Percentiles rank a stretch among this genome's conserved stretches.
Conservation (phyloP, 2,797 vertebrate species). For the Hephaestus fuliginosus region DNA sequence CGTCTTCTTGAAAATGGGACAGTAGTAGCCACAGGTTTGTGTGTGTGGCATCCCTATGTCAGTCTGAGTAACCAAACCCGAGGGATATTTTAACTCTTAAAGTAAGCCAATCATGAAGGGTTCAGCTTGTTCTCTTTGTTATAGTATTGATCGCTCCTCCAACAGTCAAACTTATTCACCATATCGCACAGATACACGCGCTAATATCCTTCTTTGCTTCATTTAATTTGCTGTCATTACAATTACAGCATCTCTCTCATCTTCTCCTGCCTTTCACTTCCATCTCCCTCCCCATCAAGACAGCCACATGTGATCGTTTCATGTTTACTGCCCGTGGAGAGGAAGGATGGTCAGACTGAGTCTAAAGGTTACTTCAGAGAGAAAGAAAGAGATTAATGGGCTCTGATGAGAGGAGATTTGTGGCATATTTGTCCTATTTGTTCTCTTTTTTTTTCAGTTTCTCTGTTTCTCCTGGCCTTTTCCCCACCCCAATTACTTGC, state of each 20-base stretch:
- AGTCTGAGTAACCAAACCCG: neutral
- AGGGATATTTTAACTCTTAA: neutral
- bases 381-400: neutral
- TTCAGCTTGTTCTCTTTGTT: neutral
- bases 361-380: neutral
- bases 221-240: neutral
- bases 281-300: neutral
- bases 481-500: slow-evolving; percentile 25
- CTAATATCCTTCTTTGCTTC: neutral
- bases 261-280: neutral
- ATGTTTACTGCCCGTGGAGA: neutral
- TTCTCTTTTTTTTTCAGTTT: neutral
- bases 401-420: neutral
- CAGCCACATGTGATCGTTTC: slow-evolving; percentile 1
- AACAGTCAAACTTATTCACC: neutral
- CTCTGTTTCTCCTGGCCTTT: slow-evolving; percentile 9
- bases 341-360: neutral
- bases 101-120: neutral
- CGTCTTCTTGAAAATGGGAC: slow-evolving; percentile 5
- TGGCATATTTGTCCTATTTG: slow-evolving; percentile 8
- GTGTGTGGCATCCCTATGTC: neutral
- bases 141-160: too few relatives aligned
- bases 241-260: neutral
- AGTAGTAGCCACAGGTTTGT: too few relatives aligned
- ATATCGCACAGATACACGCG: neutral